Evolutionary conservation across 2,888 invertebrate species (phyloP), one percentile per base, ranked within the genome.

Genomic region (Actias luna): DNA sequence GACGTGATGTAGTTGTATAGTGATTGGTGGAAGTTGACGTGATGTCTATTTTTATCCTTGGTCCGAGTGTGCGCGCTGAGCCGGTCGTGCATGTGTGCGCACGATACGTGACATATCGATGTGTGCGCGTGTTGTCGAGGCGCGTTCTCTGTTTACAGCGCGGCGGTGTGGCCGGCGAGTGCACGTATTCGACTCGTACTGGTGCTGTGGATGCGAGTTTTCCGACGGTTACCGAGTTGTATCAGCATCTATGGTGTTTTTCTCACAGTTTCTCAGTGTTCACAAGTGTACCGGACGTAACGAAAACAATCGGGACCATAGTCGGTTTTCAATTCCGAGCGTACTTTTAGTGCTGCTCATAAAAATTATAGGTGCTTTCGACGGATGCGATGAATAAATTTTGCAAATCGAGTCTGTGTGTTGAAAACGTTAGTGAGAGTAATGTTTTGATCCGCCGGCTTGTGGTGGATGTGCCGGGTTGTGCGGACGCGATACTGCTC

Each of bases 101-200:
- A 75, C 72, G 76, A 74, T 77, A 77, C 74, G 75, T 79, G 77
- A 65, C 65, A 71, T 69, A 76, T 78, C 72, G 67, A 69, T 83
- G 88, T 86, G 88, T 87, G 89, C 76, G 86, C 84, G 85, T 88
- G 89, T 89, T 88, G 88, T 87, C 79, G 87, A 81, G 85, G 78
- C 87, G 84, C 82, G 84, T 73, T 81, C 80, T 80, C 93, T 84
- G 94, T 94, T 80, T 94, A 93, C 85, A 93, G 94, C 76, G 93
- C 89, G 83, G 92, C 91, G 80, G 80, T 82, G 82, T 83, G 78
- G 93, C 93, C 85, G 93, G 93, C 76, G 88, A 87, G 84, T 96
- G 94, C 85, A 95, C 95, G 93, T 94, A 95, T 94, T 95, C 81
- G 74, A 84, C 83, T 69, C 12, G 85, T 84, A 84, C 78, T 75